phyloP scores from a whole-genome alignment of 2,113 vertebrate genomes.

The Pluvialis apricaria region DNA sequence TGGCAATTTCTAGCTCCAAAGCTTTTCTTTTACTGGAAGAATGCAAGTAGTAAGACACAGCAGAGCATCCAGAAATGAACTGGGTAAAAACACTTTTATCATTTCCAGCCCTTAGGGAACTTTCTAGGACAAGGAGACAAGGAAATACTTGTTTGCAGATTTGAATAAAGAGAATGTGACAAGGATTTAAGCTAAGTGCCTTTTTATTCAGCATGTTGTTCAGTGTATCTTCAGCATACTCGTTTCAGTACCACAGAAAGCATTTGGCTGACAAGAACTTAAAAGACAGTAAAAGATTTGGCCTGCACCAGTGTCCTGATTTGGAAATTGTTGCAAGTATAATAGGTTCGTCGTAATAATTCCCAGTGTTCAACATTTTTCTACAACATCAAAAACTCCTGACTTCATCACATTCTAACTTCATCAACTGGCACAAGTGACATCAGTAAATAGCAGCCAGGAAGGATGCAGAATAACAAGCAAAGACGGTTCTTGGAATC shows the following conservation, averaged over 20 bases:
- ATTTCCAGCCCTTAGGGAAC: neutral
- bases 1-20: neutral
- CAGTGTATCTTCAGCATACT: neutral
- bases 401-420: slow-evolving; percentile 1
- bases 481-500: neutral
- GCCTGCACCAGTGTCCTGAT: neutral
- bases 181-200: neutral
- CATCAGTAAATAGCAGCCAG: neutral
- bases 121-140: neutral
- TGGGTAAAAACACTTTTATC: neutral
- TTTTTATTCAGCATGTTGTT: neutral
- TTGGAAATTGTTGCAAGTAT: neutral
- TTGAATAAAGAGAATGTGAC: neutral
- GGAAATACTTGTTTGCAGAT: neutral
- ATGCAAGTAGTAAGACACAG: neutral
- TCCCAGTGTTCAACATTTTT: neutral
- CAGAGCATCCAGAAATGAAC: neutral
- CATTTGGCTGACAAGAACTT: neutral
- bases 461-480: neutral
- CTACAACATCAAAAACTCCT: neutral
- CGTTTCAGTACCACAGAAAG: neutral
- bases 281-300: neutral
- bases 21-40: neutral
- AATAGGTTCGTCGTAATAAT: neutral
- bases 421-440: neutral